These are phyloP conservation scores for Crenichthys baileyi DNA, from an alignment of 2,797 vertebrate genomes.

Conservation along the genomic window DNA sequence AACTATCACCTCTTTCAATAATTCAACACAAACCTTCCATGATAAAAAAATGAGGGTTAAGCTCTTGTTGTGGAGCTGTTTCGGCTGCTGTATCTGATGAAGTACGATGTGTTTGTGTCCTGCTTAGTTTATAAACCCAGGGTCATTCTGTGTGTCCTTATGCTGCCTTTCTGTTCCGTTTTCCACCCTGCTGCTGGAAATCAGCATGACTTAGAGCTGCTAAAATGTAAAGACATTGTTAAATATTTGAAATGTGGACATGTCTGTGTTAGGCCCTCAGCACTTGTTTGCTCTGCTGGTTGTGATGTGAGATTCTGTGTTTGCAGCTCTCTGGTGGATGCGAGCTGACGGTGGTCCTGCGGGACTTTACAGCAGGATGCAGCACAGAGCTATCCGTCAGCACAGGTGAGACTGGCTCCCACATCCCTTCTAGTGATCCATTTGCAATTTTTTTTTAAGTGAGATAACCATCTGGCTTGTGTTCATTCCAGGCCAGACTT, in stretches of 20 bases:
- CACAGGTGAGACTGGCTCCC: conserved; percentile 58
- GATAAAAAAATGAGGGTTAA: not conserved
- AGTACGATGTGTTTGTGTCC: not conserved
- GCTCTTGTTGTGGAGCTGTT: not conserved
- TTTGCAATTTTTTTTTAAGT: too few species aligned
- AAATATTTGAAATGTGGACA: not conserved
- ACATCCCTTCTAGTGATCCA: not conserved
- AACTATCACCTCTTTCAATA: not conserved
- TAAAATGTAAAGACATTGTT: too few species aligned
- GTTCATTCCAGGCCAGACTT: conserved; percentile 86
- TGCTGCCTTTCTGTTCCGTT: too few species aligned
- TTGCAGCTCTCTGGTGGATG: conserved; percentile 94
- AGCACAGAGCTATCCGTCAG: conserved; percentile 71
- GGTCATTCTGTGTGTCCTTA: not conserved
- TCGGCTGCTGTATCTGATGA: not conserved
- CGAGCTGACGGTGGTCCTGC: conserved; percentile 94
- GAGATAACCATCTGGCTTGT: not conserved
- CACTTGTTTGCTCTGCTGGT: not conserved
- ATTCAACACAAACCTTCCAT: not conserved
- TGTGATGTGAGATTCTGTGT: conserved; percentile 4
- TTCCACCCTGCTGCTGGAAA: too few species aligned
- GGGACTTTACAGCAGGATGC: conserved; percentile 92
- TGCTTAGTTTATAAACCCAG: not conserved
- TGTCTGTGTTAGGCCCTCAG: not conserved
- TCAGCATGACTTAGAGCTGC: too few species aligned